Evolutionary conservation across 2,797 vertebrate genomes (phyloP), one percentile per base, ranked within the genome.

Genomic region (Limosa lapponica): DNA sequence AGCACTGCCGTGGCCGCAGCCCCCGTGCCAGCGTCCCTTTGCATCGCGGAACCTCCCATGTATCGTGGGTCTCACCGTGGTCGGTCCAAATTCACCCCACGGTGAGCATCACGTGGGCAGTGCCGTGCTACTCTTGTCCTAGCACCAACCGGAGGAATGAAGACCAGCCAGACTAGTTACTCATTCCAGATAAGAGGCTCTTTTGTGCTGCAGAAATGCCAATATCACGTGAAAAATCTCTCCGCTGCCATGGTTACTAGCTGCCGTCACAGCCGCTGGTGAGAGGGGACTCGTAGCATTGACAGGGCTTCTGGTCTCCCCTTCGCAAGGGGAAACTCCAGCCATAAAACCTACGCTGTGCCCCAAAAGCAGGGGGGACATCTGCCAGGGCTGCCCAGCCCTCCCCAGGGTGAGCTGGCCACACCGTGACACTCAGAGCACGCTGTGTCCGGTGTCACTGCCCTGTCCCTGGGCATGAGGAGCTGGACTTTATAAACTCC

Each of bases 191-290:
- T 90, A 70, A 96, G 94, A 87, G 86, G 74, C 70, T 92, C 90
- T 62, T 94, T 90, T 96, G 95, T 95, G 78, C 92, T 12, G 86
- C 83, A 92, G 84, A 89, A 97, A 95, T 93, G 13, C 90, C 87
- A 14, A 32, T 30, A 91, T 67, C 94, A 91, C 49, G 57, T 88
- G 94, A 37, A 19, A 19, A 41, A 73, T 18, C 86, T 66, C 58
- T 32, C 13, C 0, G 51, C 88, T 96, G 85, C 92, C 90, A 89
- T 93, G 94, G 92, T 90, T 81, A 96, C 88, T 13, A 28, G 44
- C 28, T 8, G 0, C 41, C 2, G 25, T 16, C 87, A 69, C 58
- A 52, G 74, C 54, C 3, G 4, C 54, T 3, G 1, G 66, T 1
- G 6, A 37, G 67, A 43, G 3, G 2, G 44, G 52, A 16, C 69